Base-by-base conservation (phyloP, 2,888 invertebrate genomes). In the Lasioglossum malachurum region DNA sequence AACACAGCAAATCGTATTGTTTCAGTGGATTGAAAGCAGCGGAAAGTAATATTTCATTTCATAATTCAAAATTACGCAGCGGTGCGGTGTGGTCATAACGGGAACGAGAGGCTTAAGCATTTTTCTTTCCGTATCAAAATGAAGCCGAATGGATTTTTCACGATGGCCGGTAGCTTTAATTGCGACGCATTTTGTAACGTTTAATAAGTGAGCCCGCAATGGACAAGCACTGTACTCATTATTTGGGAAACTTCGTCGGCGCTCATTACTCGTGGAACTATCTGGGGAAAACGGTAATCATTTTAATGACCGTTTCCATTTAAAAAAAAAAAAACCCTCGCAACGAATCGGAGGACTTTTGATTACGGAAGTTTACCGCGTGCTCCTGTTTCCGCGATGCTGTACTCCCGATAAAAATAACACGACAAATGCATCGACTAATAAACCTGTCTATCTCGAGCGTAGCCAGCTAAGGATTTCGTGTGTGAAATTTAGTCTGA, bases 301-400 rank as follows among this genome's bases (percentile, higher is more conserved):
- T 84, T 79, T 84, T 85, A 84, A 85, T 85, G 85, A 85, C 53
- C 75, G 60, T 79, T 75, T 14, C 75, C 75, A 14, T 84, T 84
- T 19, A 46, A 78, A 75, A 46, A 38, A 53, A 19, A 19, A 64
- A 60, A 64, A 64, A 60, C 14, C 31, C 31, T 31, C 64, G 64
- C 7, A 64, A 64, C 16, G 64, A 64, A 64, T 64, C 64, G 64
- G 64, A 31, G 64, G 64, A 64, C 64, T 64, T 64, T 64, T 64
- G 64, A 64, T 31, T 64, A 64, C 31, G 31, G 31, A 27, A 27
- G 31, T 64, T 64, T 31, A 64, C 31, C 31, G 64, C 16, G 7
- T 16, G 16, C 7, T 64, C 7, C 16, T 31, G 19, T 19, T 31
- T 19, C 31, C n/a, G 12, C 57, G 57, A n/a, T 57, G 12, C 57